phyloP scores from a whole-genome alignment of 2,113 vertebrate species.

The Zingel zingel region DNA sequence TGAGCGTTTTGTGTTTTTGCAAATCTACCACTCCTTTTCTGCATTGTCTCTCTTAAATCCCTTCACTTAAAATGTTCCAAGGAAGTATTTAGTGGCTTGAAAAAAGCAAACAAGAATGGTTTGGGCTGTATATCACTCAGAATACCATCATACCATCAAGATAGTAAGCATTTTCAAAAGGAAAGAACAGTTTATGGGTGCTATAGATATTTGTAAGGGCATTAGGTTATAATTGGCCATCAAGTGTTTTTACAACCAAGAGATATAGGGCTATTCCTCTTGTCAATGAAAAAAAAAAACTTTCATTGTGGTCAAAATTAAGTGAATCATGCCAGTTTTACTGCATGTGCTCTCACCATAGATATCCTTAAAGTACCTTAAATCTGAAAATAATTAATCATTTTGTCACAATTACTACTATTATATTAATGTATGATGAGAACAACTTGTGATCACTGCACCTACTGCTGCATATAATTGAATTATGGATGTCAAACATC shows the following conservation, averaged over 20 bases:
- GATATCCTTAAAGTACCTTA: background rate
- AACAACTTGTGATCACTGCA: background rate
- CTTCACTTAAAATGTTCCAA: constrained; percentile 80
- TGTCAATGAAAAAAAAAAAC: constrained; percentile 31
- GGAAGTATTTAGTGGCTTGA: constrained; percentile 82
- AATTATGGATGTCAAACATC: constrained; percentile 77
- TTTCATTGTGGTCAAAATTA: constrained; percentile 44
- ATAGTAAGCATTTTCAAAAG: constrained; percentile 74
- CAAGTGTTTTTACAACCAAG: constrained; percentile 63
- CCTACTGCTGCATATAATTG: constrained; percentile 55
- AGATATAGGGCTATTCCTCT: constrained; percentile 30
- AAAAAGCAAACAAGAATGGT: constrained; percentile 66
- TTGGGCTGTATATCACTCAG: constrained; percentile 73
- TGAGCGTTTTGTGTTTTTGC: constrained; percentile 52
- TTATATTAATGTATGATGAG: background rate
- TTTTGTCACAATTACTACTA: background rate
- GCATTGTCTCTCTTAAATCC: constrained; percentile 66
- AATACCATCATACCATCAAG: constrained; percentile 66
- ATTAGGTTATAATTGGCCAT: constrained; percentile 62
- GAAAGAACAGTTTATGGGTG: constrained; percentile 70
- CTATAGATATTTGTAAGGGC: constrained; percentile 57
- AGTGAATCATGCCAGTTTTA: background rate
- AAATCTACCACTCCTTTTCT: constrained; percentile 36
- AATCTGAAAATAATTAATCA: background rate
- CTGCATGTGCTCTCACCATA: constrained; percentile 2